These are phyloP conservation scores for Lamellibrachia luymesi DNA, from an alignment of 1,140 invertebrate genomes.

Conservation along the genomic window DNA sequence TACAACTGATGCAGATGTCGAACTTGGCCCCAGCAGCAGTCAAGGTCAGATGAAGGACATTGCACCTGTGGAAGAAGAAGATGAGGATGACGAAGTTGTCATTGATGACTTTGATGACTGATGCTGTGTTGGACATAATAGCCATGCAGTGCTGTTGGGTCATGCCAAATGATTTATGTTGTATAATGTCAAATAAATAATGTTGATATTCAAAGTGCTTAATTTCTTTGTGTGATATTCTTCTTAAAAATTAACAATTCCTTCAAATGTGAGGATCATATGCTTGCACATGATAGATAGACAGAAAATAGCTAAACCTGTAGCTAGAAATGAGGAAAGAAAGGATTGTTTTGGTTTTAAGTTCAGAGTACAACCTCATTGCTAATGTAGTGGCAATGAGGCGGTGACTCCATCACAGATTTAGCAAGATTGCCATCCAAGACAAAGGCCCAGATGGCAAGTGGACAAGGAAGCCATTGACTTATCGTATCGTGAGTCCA, in stretches of 20 bases:
- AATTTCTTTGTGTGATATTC: neutral
- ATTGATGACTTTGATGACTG: conserved; percentile 45
- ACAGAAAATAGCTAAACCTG: no score
- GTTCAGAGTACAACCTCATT: no score
- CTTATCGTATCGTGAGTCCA: no score
- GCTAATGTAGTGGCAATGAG: no score
- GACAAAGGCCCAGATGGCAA: no score
- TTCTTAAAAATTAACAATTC: neutral
- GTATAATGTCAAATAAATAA: neutral
- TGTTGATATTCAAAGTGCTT: neutral
- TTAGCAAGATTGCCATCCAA: no score
- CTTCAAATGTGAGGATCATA: neutral
- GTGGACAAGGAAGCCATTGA: no score
- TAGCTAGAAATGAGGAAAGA: no score
- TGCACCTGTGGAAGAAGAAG: conserved; percentile 25
- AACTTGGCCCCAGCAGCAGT: conserved; percentile 33
- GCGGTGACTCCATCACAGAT: no score
- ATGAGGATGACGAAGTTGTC: conserved; percentile 34
- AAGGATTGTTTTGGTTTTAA: no score
- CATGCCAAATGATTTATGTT: neutral
- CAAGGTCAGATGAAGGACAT: conserved; percentile 25
- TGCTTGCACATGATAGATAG: neutral
- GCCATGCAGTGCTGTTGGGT: neutral
- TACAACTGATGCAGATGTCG: conserved; percentile 11
- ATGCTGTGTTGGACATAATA: conserved; percentile 1